A percentile compares a stretch with the other conserved stretches of the same genome.
Evolutionary conservation across 2,888 invertebrate genomes (phyloP).

Genomic region (Agapetus fuscipes): DNA sequence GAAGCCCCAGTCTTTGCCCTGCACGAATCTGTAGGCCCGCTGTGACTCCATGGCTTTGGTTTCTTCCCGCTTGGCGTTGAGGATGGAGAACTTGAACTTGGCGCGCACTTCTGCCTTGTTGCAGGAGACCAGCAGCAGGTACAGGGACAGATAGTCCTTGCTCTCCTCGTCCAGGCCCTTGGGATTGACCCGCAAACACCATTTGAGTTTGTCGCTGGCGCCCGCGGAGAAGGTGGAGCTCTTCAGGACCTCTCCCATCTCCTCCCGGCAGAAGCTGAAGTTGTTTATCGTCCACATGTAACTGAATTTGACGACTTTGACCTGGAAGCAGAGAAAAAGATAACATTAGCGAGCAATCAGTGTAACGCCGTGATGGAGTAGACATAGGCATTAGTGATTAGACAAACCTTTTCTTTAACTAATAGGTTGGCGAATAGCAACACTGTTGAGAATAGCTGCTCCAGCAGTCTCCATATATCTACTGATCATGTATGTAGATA

Average conservation of each 20-base stretch:
- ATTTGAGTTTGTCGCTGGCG: constrained; percentile 99
- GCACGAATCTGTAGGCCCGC: constrained; percentile 97
- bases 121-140: constrained; percentile 97
- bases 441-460: too few species aligned
- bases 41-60: constrained; percentile 99
- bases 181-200: constrained; percentile 99
- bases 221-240: constrained; percentile 99
- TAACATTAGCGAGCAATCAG: too few species aligned
- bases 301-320: constrained; percentile 99
- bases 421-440: too few species aligned
- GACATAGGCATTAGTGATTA: too few species aligned
- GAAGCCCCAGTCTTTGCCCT: constrained; percentile 99
- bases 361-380: too few species aligned
- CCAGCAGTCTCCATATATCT: too few species aligned
- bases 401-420: too few species aligned
- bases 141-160: constrained; percentile 98
- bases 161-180: constrained; percentile 99
- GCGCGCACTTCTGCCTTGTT: constrained; percentile 99
- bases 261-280: constrained; percentile 99
- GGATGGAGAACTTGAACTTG: constrained; percentile 99
- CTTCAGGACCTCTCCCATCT: constrained; percentile 99
- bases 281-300: constrained; percentile 99
- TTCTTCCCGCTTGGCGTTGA: constrained; percentile 99
- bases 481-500: too few species aligned
- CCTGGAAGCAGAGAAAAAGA: constrained; percentile 55